Conservation (phyloP, 2,888 invertebrate species). For the Nineta flava region DNA sequence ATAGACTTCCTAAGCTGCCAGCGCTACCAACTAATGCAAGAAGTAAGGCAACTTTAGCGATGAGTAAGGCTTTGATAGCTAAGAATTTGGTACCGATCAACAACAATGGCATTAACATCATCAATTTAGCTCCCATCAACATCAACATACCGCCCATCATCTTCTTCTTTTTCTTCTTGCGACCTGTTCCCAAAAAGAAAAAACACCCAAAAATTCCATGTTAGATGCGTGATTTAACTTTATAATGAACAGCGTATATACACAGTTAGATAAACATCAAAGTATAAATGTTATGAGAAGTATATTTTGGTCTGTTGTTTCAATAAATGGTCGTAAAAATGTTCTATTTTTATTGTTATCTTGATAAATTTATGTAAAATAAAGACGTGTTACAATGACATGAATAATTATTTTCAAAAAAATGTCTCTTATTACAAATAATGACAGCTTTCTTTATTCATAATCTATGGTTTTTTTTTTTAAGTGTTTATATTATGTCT, state of each 20-base stretch:
- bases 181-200: slow-evolving; percentile 32
- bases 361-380: no score
- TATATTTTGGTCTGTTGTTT: no score
- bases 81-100: slow-evolving; percentile 56
- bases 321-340: no score
- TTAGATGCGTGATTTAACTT: neutral
- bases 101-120: slow-evolving; percentile 52
- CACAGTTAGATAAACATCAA: no score
- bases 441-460: no score
- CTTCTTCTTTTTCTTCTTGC: slow-evolving; percentile 58
- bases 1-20: slow-evolving; percentile 29
- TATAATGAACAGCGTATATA: neutral
- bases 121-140: slow-evolving; percentile 52
- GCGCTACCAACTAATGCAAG: slow-evolving; percentile 53
- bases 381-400: no score
- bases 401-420: no score
- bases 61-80: slow-evolving; percentile 58
- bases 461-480: no score
- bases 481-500: no score
- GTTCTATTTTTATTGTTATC: no score
- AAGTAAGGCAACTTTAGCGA: slow-evolving; percentile 63
- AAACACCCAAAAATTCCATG: neutral
- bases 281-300: no score
- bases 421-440: no score
- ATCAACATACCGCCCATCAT: slow-evolving; percentile 49